Conservation (phyloP, 2,113 vertebrate genomes). For the Pollimyrus isidori region DNA sequence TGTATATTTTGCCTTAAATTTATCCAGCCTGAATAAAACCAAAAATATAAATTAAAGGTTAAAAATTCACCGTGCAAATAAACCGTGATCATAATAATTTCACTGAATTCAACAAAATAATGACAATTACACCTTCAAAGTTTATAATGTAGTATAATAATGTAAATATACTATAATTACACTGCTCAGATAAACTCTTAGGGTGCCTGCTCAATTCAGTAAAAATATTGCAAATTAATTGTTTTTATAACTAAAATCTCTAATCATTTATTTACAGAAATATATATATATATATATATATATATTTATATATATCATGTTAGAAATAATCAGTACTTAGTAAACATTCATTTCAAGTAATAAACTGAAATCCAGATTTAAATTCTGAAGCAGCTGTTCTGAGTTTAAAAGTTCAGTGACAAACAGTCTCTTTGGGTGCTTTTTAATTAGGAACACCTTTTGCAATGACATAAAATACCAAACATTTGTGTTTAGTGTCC, state of each 20-base stretch:
- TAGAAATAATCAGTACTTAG: not conserved
- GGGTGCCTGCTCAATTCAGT: not conserved
- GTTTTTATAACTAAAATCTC: not conserved
- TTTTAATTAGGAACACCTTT: not conserved
- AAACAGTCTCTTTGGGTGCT: not conserved
- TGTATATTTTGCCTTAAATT: not conserved
- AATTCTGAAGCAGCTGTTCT: not conserved
- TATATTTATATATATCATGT: not conserved
- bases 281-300: not conserved
- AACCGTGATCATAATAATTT: not conserved
- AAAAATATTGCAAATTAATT: not conserved
- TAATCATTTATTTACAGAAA: not conserved
- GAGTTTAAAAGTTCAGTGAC: not conserved
- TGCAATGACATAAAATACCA: not conserved
- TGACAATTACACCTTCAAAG: not conserved
- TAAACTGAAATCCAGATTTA: not conserved
- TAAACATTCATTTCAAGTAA: not conserved
- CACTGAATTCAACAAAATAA: not conserved
- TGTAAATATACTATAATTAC: not conserved
- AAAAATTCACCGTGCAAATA: not conserved
- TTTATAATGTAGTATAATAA: not conserved
- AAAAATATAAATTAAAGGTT: not conserved
- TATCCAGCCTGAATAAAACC: not conserved
- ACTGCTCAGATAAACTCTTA: not conserved
- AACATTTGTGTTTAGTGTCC: not conserved